Evolutionary conservation across 2,113 vertebrate genomes (phyloP).

Genomic region (Elaphurus davidianus): DNA sequence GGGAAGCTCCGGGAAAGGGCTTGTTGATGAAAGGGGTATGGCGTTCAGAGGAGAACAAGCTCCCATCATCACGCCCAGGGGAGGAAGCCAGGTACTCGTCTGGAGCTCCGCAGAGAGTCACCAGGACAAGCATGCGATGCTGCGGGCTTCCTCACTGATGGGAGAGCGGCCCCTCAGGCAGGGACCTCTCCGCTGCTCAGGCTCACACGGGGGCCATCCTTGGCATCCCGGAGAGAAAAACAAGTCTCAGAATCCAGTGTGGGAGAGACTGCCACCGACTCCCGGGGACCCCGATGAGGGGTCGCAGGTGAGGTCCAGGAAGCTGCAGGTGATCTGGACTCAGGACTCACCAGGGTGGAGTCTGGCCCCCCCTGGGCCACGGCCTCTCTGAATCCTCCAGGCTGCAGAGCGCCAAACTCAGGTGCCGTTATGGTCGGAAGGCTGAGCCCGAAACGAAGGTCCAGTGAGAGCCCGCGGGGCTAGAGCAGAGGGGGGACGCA

Average conservation of each 20-base stretch:
- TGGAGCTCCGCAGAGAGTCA: not conserved
- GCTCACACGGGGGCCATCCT: not conserved
- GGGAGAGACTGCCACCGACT: not conserved
- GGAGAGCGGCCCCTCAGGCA: not conserved
- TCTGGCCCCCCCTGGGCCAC: not conserved
- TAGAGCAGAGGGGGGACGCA: not conserved
- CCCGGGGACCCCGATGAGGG: not conserved
- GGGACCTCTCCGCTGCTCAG: too few species aligned
- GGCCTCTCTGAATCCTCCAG: not conserved
- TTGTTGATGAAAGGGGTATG: not conserved
- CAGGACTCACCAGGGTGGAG: not conserved
- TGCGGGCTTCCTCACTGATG: not conserved
- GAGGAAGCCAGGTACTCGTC: not conserved
- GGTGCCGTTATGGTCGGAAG: rapidly evolving
- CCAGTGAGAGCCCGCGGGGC: not conserved
- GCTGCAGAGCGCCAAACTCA: not conserved
- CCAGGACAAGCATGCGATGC: rapidly evolving
- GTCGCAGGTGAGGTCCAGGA: not conserved
- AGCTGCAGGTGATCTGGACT: not conserved
- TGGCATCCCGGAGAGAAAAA: not conserved
- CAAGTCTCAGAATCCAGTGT: not conserved
- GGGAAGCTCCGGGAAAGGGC: not conserved
- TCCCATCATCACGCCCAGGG: not conserved
- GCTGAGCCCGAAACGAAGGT: not conserved
- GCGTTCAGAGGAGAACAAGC: not conserved